Evolutionary conservation across 2,888 invertebrate genomes (phyloP).

Genomic region (Willowsia nigromaculata): DNA sequence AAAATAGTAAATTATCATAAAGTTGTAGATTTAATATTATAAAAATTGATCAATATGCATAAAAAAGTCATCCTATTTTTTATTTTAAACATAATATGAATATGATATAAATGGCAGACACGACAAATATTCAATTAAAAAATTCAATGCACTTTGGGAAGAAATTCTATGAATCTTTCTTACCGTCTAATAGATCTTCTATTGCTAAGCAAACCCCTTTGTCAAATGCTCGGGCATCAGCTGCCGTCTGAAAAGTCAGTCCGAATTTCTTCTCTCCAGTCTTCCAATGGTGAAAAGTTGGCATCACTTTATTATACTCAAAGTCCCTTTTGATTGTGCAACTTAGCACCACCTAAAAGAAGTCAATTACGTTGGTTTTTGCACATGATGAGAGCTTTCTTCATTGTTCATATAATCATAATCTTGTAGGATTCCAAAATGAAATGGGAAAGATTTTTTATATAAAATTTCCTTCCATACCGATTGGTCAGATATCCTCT

Average conservation of each 20-base stretch:
- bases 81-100: too few species aligned
- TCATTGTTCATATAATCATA: neutral
- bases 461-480: conserved; percentile 83
- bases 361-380: neutral
- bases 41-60: neutral
- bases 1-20: neutral
- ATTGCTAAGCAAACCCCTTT: conserved; percentile 94
- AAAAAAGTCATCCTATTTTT: too few species aligned
- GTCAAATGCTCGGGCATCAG: conserved; percentile 94
- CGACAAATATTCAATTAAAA: neutral
- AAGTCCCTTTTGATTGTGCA: conserved; percentile 97
- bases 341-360: conserved; percentile 90
- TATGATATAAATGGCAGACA: too few species aligned
- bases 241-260: conserved; percentile 96
- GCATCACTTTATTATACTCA: conserved; percentile 98
- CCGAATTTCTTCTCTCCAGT: conserved; percentile 97
- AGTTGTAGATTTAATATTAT: neutral
- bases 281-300: conserved; percentile 99
- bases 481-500: conserved; percentile 94
- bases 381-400: neutral
- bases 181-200: conserved; percentile 94
- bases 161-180: conserved; percentile 80
- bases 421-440: too few species aligned
- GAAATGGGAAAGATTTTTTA: neutral
- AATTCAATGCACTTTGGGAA: neutral